Evolutionary conservation across 1,140 invertebrate genomes (phyloP).

Genomic region (Hetaerina americana): DNA sequence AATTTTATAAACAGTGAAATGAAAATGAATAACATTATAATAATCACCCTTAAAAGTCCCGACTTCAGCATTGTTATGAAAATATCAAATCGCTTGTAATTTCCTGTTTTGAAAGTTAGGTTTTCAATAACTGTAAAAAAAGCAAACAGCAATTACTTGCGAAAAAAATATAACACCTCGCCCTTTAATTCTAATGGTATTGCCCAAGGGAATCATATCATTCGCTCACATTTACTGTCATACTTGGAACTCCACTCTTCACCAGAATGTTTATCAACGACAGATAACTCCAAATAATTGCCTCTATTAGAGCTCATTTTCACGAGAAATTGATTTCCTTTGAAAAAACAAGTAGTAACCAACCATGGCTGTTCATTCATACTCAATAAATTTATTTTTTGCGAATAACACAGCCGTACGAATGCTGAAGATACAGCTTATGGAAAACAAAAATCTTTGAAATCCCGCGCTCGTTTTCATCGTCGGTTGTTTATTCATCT

Average conservation of each 20-base stretch:
- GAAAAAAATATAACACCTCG: too few species aligned
- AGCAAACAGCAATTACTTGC: constrained; percentile 4
- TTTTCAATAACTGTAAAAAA: constrained; percentile 35
- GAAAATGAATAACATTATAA: background rate
- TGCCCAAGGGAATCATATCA: constrained; percentile 1
- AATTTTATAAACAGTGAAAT: background rate
- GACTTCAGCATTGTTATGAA: constrained; percentile 37
- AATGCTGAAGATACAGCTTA: too few species aligned
- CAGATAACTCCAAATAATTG: constrained; percentile 26
- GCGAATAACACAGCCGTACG: too few species aligned
- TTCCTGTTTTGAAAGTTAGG: constrained; percentile 37
- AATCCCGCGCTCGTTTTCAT: too few species aligned
- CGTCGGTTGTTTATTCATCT: too few species aligned
- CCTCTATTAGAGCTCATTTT: constrained; percentile 29
- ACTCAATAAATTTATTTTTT: too few species aligned
- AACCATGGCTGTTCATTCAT: constrained; percentile 22
- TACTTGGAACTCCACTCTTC: constrained; percentile 39
- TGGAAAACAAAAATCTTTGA: too few species aligned
- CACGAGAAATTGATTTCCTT: constrained; percentile 31
- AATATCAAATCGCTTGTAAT: constrained; percentile 37
- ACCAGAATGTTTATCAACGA: constrained; percentile 34
- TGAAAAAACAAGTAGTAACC: constrained; percentile 31
- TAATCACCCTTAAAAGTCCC: constrained; percentile 33
- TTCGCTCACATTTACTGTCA: constrained; percentile 30
- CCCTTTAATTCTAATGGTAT: background rate